Percentiles rank a stretch among this genome's conserved stretches.
These are phyloP conservation scores for Falco novaeseelandiae DNA, from an alignment of 2,797 vertebrate genomes.

Conservation along the genomic window DNA sequence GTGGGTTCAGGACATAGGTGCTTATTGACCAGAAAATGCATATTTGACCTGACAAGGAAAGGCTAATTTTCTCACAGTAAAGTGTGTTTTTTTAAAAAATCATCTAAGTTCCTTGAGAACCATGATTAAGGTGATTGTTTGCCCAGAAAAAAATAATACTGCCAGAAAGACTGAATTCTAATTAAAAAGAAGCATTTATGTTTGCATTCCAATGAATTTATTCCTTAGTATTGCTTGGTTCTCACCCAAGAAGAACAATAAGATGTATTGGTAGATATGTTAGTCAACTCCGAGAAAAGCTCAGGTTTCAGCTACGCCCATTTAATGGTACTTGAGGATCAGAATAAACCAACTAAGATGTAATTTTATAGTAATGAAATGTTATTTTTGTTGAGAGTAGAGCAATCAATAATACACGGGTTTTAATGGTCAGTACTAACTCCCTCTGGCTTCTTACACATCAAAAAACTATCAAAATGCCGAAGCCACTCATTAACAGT, in stretches of 20 bases:
- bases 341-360: not conserved
- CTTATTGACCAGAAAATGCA: not conserved
- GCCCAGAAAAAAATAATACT: conserved; percentile 6
- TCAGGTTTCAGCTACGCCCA: not conserved
- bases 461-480: not conserved
- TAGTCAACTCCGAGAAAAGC: not conserved
- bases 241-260: not conserved
- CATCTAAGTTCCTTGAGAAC: not conserved
- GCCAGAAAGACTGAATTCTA: conserved; percentile 21
- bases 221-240: not conserved
- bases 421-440: not conserved
- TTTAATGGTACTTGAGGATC: not conserved
- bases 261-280: not conserved
- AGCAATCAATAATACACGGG: not conserved
- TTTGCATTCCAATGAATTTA: conserved; percentile 13
- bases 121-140: conserved; percentile 35
- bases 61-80: conserved; percentile 16
- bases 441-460: not conserved
- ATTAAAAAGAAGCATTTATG: conserved; percentile 45
- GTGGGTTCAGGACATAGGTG: not conserved
- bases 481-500: not conserved
- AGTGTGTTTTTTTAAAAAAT: not conserved
- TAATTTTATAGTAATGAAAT: not conserved
- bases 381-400: conserved; percentile 35
- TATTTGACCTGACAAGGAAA: not conserved